phyloP scores from a whole-genome alignment of 2,797 vertebrate genomes.

The Siniperca scherzeri region DNA sequence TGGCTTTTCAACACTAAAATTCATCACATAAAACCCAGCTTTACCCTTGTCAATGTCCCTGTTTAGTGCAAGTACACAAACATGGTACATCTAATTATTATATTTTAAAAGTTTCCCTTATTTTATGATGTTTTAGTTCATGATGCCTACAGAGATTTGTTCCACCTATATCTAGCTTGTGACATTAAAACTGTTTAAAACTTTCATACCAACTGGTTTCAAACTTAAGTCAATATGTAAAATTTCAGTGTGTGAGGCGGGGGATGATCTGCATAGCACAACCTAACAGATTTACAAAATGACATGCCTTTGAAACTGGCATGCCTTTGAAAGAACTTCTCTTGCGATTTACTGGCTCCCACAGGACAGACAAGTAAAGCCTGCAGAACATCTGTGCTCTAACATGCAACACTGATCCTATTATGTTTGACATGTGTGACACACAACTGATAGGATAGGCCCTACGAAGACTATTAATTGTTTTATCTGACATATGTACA shows the following conservation, averaged over 20 bases:
- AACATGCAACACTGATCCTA: slow-evolving; percentile 51
- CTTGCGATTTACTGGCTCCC: slow-evolving; percentile 46
- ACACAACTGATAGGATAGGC: slow-evolving; percentile 16
- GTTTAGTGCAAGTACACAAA: background rate
- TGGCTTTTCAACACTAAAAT: background rate
- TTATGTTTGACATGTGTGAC: slow-evolving; percentile 46
- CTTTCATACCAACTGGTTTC: slow-evolving; percentile 8
- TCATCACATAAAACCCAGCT: background rate
- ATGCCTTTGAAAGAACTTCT: slow-evolving; percentile 43
- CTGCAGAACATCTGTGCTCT: slow-evolving; percentile 36
- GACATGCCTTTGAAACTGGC: slow-evolving; percentile 38
- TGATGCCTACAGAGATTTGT: background rate
- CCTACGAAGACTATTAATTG: slow-evolving; percentile 16
- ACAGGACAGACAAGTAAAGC: slow-evolving; percentile 36
- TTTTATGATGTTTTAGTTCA: background rate
- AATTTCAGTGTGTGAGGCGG: background rate
- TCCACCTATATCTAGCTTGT: background rate
- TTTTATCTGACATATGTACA: slow-evolving; percentile 27
- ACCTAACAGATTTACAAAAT: slow-evolving; percentile 30
- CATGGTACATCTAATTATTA: background rate
- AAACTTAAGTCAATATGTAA: slow-evolving; percentile 26
- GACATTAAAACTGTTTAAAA: background rate
- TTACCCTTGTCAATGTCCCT: background rate
- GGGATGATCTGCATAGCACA: slow-evolving; percentile 12
- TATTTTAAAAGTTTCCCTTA: background rate